These are phyloP conservation scores for Serinus canaria DNA, from an alignment of 2,113 vertebrate species.

Conservation along the genomic window DNA sequence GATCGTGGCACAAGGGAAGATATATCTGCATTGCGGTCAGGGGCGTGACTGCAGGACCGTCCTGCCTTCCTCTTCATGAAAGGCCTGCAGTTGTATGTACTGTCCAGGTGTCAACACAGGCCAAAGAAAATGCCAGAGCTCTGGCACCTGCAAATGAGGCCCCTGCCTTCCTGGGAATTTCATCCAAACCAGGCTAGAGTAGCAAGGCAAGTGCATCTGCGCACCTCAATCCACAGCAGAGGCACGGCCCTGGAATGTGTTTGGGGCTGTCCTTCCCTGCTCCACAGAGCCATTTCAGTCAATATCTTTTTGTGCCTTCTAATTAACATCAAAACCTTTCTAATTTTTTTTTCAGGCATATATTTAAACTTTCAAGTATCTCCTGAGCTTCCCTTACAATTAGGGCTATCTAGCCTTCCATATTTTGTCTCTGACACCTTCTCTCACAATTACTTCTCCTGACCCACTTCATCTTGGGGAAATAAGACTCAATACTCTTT, in stretches of 20 bases:
- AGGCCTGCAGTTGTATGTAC: not conserved
- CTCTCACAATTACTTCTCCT: not conserved
- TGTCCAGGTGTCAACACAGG: not conserved
- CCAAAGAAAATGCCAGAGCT: not conserved
- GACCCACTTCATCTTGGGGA: not conserved
- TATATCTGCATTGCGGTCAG: not conserved
- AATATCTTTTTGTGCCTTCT: not conserved
- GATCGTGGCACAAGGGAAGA: not conserved
- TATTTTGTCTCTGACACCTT: not conserved
- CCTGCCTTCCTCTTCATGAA: not conserved
- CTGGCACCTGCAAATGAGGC: not conserved
- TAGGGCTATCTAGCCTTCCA: not conserved
- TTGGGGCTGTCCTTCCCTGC: not conserved
- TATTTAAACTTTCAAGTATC: not conserved
- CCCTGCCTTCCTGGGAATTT: not conserved
- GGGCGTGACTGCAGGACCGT: not conserved
- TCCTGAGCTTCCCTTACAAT: not conserved
- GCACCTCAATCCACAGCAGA: not conserved
- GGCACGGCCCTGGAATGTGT: not conserved
- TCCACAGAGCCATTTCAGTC: not conserved
- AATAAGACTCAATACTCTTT: conserved; percentile 15
- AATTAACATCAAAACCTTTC: not conserved
- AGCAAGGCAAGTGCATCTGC: not conserved
- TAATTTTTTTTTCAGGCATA: not conserved
- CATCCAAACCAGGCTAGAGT: not conserved